Evolutionary conservation across 2,797 vertebrate genomes (phyloP).

Genomic region (Esox masquinongy): DNA sequence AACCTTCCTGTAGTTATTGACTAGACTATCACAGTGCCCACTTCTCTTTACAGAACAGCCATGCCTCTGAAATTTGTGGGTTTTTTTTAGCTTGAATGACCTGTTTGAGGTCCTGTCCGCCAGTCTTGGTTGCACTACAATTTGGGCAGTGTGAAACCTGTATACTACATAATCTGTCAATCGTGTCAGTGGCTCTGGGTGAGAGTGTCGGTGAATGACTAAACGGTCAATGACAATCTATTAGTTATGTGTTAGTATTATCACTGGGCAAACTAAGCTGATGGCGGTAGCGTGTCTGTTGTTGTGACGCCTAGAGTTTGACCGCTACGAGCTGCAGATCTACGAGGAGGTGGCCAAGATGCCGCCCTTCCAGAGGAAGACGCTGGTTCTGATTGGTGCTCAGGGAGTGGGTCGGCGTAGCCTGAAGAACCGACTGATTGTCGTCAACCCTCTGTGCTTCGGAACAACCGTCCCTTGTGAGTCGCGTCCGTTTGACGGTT

Average conservation of each 20-base stretch:
- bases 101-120: too few species aligned
- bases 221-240: too few species aligned
- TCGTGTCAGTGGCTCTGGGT: too few species aligned
- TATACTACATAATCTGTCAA: too few species aligned
- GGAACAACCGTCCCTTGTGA: constrained; percentile 98
- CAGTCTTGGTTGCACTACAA: too few species aligned
- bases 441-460: constrained; percentile 90
- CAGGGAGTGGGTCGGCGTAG: constrained; percentile 97
- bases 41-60: too few species aligned
- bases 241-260: constrained; percentile 1
- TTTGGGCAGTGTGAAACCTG: too few species aligned
- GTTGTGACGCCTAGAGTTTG: constrained; percentile 84
- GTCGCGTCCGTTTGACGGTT: constrained; percentile 51
- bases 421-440: constrained; percentile 95
- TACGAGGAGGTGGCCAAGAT: constrained; percentile 97
- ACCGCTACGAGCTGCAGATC: constrained; percentile 97
- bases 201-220: too few species aligned
- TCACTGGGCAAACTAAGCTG: background rate
- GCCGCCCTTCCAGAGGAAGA: constrained; percentile 99
- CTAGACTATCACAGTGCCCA: too few species aligned
- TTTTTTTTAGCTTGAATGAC: too few species aligned
- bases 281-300: constrained; percentile 27
- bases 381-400: constrained; percentile 93
- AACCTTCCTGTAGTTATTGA: too few species aligned
- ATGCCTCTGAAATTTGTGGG: too few species aligned